Conservation (phyloP, 37 sponge, comb jelly and placozoan genomes). For the Bolinopsis microptera region DNA sequence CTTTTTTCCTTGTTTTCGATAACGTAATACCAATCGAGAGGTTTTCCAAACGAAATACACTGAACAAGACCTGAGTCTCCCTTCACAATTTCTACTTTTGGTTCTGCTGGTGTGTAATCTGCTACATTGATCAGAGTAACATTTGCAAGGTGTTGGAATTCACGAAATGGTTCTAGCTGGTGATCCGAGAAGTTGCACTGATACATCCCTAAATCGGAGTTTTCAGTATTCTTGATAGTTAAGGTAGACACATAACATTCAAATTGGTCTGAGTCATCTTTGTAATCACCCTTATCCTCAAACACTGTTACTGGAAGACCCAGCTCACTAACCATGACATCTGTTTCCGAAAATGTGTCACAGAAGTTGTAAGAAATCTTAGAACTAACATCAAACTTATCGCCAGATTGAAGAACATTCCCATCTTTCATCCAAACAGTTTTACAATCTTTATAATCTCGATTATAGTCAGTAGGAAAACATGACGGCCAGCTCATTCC, state of each 20-base stretch:
- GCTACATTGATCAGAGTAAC: neutral
- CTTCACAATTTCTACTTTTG: neutral
- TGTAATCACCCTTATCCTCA: neutral
- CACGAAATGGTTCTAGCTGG: neutral
- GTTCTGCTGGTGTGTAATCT: neutral
- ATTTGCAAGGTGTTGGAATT: neutral
- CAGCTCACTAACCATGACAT: neutral
- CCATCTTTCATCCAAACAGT: neutral
- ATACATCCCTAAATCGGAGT: neutral
- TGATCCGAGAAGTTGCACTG: neutral
- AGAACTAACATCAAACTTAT: neutral
- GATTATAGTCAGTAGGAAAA: neutral
- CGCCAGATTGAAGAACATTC: neutral
- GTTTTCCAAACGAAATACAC: neutral
- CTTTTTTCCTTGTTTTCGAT: neutral
- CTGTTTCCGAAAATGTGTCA: neutral
- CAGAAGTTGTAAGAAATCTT: neutral
- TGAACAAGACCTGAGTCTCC: neutral
- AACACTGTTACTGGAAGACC: neutral
- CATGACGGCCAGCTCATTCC: neutral
- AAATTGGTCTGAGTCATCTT: neutral
- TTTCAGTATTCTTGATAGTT: neutral
- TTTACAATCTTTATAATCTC: neutral
- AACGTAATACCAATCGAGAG: neutral
- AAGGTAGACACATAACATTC: neutral